Evolutionary conservation across 2,888 invertebrate genomes (phyloP).

Genomic region (Spisula solida): DNA sequence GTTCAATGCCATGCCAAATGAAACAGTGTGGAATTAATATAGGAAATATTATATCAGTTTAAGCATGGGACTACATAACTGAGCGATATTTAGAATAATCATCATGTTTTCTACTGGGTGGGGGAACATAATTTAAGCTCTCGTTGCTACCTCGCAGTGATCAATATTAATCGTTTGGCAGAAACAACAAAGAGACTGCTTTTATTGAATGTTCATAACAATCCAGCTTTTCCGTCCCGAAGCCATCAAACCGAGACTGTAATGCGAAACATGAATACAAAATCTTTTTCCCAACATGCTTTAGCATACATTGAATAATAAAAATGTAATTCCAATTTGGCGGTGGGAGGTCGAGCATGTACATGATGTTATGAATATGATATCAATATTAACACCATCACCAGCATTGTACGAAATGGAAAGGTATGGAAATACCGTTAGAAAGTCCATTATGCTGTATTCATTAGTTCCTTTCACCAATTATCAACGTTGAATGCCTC

Average conservation of each 20-base stretch:
- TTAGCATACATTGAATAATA: background rate
- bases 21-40: background rate
- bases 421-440: slow-evolving; percentile 1
- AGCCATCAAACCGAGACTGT: background rate
- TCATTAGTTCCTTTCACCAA: background rate
- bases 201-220: background rate
- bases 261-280: background rate
- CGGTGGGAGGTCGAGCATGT: slow-evolving; percentile 39
- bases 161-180: slow-evolving; percentile 14
- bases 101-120: background rate
- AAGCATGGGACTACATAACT: background rate
- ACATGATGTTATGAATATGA: slow-evolving; percentile 52
- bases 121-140: background rate
- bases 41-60: background rate
- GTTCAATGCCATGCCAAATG: background rate
- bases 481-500: slow-evolving; percentile 7
- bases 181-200: background rate
- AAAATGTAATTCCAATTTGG: slow-evolving; percentile 12
- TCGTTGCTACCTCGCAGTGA: background rate
- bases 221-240: background rate
- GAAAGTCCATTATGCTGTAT: background rate
- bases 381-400: background rate
- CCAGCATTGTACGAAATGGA: background rate
- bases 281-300: background rate
- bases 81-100: background rate